Evolutionary conservation across 2,888 invertebrate species (phyloP), one percentile per base, ranked within the genome.

Genomic region (Mythimna impura): DNA sequence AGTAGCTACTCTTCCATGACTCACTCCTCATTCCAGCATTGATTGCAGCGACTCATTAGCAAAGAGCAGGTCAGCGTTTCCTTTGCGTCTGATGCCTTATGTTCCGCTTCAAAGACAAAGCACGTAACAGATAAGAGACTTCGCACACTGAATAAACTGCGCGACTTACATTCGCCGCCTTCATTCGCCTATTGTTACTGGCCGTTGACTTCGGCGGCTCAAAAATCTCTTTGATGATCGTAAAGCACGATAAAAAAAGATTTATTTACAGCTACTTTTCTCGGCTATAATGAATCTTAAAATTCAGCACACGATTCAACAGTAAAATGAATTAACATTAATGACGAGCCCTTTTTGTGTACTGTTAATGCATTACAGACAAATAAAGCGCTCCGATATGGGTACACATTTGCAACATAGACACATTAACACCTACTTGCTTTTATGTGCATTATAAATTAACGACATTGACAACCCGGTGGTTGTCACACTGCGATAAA

Each of bases 41-140:
- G 64, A 76, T 77, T 71, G 55, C 71, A 66, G 43, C 66, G 40
- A 77, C 70, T 83, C 68, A 80, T 80, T 83, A 71, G 62, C 69
- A 76, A 62, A 58, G 64, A 75, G 25, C 75, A 77, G 86, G 84
- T 82, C 67, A 74, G 73, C 63, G 75, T 81, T 83, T 83, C 86
- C 81, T 83, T 62, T 34, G 47, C 66, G 52, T 36, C 22, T 22
- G 78, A 66, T 71, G 71, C 66, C 66, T 68, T 57, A 30, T 20
- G 68, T 76, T 78, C 66, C 78, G 80, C 73, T 74, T 67, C 72
- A 74, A 58, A 65, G 72, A 60, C 70, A 64, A 73, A 66, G 70
- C 80, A 84, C 78, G 82, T 81, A 85, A 85, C 64, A 76, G 77
- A 81, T 83, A 84, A 82, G 82, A 60, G 60, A 78, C 80, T 84